phyloP scores from a whole-genome alignment of 2,888 invertebrate genomes.

The Lithophane ornitopus region DNA sequence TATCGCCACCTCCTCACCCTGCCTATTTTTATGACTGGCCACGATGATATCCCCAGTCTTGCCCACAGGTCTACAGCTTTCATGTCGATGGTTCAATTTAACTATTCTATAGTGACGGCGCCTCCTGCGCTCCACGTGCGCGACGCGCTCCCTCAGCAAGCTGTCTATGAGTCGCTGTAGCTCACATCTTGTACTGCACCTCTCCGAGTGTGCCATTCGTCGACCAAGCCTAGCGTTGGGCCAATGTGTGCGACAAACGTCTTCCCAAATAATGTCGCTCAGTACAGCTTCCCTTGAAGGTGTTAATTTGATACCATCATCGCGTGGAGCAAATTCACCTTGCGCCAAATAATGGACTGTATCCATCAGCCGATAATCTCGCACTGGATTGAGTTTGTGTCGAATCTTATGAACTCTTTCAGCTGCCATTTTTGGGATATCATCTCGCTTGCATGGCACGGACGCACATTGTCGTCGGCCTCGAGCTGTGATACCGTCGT shows the following conservation, averaged over 20 bases:
- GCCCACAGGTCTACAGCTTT: conserved; percentile 83
- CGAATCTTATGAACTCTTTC: conserved; percentile 87
- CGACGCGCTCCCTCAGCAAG: conserved; percentile 84
- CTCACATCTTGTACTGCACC: conserved; percentile 81
- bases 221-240: conserved; percentile 85
- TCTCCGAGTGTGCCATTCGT: conserved; percentile 78
- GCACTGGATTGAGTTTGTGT: conserved; percentile 86
- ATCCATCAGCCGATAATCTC: conserved; percentile 88
- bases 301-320: conserved; percentile 87
- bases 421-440: conserved; percentile 83
- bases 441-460: conserved; percentile 84
- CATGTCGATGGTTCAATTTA: conserved; percentile 85
- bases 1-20: conserved; percentile 74
- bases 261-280: conserved; percentile 89
- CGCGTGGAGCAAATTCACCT: conserved; percentile 88
- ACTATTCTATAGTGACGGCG: conserved; percentile 88
- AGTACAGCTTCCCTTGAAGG: conserved; percentile 87
- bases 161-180: conserved; percentile 86
- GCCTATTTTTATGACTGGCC: conserved; percentile 85
- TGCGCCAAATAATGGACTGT: conserved; percentile 88
- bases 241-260: conserved; percentile 88
- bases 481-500: conserved; percentile 86
- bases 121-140: conserved; percentile 85
- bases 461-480: conserved; percentile 85
- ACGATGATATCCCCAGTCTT: conserved; percentile 89